phyloP scores from a whole-genome alignment of 2,888 invertebrate genomes.

The Polyommatus iphigenia region DNA sequence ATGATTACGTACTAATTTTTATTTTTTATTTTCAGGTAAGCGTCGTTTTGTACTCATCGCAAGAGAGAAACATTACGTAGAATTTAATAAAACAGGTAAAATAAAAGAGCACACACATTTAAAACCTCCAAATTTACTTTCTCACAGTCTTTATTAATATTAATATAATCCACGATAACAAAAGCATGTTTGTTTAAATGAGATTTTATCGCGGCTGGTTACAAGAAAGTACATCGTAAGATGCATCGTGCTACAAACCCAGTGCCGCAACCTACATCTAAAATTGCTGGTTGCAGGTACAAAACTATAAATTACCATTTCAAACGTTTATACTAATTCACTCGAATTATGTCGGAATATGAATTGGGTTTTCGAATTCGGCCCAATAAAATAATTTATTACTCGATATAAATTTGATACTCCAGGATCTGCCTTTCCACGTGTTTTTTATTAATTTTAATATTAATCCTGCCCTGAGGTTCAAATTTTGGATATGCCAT shows the following conservation, averaged over 20 bases:
- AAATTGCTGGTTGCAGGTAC: conserved; percentile 41
- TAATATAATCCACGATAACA: background rate
- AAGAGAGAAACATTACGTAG: background rate
- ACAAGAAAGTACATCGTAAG: conserved; percentile 62
- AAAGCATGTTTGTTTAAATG: conserved; percentile 34
- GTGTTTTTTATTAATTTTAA: conserved; percentile 3
- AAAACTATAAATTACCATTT: conserved; percentile 42
- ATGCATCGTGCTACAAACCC: conserved; percentile 65
- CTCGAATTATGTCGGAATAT: conserved; percentile 13
- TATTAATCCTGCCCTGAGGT: background rate
- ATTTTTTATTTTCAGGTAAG: conserved; percentile 21
- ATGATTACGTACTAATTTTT: background rate
- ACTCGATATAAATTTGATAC: background rate
- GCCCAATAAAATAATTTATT: conserved; percentile 9
- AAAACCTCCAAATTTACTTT: background rate
- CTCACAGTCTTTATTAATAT: background rate
- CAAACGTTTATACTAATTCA: conserved; percentile 14
- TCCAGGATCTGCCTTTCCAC: background rate
- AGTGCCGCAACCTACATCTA: conserved; percentile 57
- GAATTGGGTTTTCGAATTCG: conserved; percentile 5
- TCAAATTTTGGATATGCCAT: background rate
- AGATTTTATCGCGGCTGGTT: conserved; percentile 49
- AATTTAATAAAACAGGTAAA: background rate
- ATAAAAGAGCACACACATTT: background rate
- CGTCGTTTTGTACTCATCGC: background rate